Evolutionary conservation across 2,888 invertebrate genomes (phyloP).

Genomic region (Hylaea fasciaria): DNA sequence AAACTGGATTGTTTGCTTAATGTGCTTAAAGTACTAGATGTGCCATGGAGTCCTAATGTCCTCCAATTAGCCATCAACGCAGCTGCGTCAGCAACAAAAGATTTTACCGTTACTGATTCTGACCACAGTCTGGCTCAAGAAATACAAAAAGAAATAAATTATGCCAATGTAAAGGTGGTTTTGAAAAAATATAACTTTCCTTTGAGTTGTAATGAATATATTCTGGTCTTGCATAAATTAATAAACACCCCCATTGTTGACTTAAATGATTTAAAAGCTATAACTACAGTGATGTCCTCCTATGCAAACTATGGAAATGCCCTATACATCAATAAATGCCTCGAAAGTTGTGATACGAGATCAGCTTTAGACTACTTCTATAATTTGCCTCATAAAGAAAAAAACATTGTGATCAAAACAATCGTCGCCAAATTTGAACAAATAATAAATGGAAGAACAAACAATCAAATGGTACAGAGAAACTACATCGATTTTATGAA

Average conservation of each 20-base stretch:
- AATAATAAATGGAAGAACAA: slow-evolving; percentile 58
- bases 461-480: slow-evolving; percentile 61
- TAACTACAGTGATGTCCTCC: slow-evolving; percentile 64
- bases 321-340: slow-evolving; percentile 72
- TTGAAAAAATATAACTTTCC: slow-evolving; percentile 80
- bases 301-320: slow-evolving; percentile 66
- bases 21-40: slow-evolving; percentile 76
- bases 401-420: slow-evolving; percentile 64
- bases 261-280: slow-evolving; percentile 68
- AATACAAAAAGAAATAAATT: slow-evolving; percentile 75
- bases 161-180: slow-evolving; percentile 75
- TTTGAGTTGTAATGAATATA: slow-evolving; percentile 70
- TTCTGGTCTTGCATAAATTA: slow-evolving; percentile 71
- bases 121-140: slow-evolving; percentile 69
- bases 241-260: slow-evolving; percentile 61
- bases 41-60: slow-evolving; percentile 72
- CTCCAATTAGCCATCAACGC: slow-evolving; percentile 65
- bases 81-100: slow-evolving; percentile 65
- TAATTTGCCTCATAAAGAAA: slow-evolving; percentile 58
- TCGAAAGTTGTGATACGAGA: slow-evolving; percentile 70
- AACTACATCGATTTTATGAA: slow-evolving; percentile 80
- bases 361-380: slow-evolving; percentile 69
- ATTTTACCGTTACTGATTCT: slow-evolving; percentile 69
- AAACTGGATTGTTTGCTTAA: slow-evolving; percentile 74
- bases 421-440: slow-evolving; percentile 73